Base-by-base conservation (phyloP, 2,888 invertebrate species). In the Allolobophora icterica region DNA sequence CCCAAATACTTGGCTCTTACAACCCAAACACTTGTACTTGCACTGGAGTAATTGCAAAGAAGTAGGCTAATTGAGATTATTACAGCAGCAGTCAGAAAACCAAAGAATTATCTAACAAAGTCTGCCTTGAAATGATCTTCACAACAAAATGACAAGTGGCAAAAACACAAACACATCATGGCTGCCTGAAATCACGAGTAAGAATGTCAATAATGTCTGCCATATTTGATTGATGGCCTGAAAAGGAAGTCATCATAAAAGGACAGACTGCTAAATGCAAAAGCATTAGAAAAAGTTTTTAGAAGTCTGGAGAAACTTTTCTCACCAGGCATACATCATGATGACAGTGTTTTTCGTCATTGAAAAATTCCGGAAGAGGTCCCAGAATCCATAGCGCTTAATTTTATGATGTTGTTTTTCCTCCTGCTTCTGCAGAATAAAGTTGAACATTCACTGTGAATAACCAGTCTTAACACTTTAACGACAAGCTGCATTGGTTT, bases 241-340 rank as follows among this genome's bases (percentile, higher is more conserved):
- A 8, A 38, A 38, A 38, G 38, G 38, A 38, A 38, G 38, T 38
- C 38, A 38, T 38, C 38, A 38, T 8, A 42, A 42, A 42, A 42
- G 42, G 1, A 42, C 42, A 42, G 42, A 71, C 13, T n/a, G 71
- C n/a, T n/a, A 71, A 30, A 71, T n/a, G n/a, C n/a, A 71, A 24
- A 52, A 24, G 24, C 52, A 71, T 71, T 71, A 6, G 71, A 71
- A 71, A 71, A 71, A 11, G n/a, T n/a, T 71, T 52, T 8, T n/a
- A n/a, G 8, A 71, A 8, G 8, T n/a, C 71, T 71, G 17, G 30
- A 71, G n/a, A 52, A 21, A 52, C 24, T 71, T 89, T 33, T 90
- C 94, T 93, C 93, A 95, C 95, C 95, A 95, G 35, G 93, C 94
- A 93, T 93, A 95, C 94, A 95, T 93, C 19, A 94, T 92, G 45